These are phyloP conservation scores for Ascaphus truei DNA, from an alignment of 2,113 vertebrate species.

Conservation along the genomic window DNA sequence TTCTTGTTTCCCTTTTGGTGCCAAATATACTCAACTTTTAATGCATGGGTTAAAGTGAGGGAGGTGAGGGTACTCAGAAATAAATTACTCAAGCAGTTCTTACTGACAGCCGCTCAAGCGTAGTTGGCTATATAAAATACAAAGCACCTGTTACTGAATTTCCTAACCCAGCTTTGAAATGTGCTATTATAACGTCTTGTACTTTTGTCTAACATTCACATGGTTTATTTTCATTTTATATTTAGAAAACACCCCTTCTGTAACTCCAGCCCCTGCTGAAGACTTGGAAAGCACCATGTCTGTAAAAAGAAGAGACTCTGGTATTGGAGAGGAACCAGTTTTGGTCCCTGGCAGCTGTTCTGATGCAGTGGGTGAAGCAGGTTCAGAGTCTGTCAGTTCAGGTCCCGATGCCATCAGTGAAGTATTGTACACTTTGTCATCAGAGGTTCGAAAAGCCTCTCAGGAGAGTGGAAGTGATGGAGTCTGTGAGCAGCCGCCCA, in stretches of 20 bases:
- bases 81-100: no score
- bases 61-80: no score
- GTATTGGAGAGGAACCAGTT: constrained; percentile 72
- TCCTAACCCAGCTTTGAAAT: no score
- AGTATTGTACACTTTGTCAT: constrained; percentile 81
- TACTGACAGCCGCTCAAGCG: no score
- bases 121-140: no score
- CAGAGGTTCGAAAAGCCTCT: constrained; percentile 76
- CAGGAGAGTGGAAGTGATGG: constrained; percentile 50
- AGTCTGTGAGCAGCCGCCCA: constrained; percentile 51
- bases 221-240: constrained; percentile 32
- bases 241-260: constrained; percentile 42
- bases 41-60: no score
- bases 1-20: no score
- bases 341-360: constrained; percentile 45
- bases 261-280: constrained; percentile 30
- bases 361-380: constrained; percentile 32
- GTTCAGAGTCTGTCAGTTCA: constrained; percentile 48
- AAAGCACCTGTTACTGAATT: no score
- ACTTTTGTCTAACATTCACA: no score
- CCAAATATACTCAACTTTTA: no score
- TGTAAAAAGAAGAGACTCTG: constrained; percentile 71
- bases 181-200: no score
- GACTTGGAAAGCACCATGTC: constrained; percentile 61
- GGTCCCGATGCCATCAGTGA: constrained; percentile 90